Percentiles rank a stretch among this genome's conserved stretches.
Conservation (phyloP, 2,113 vertebrate genomes). For the Ailurus styani region DNA sequence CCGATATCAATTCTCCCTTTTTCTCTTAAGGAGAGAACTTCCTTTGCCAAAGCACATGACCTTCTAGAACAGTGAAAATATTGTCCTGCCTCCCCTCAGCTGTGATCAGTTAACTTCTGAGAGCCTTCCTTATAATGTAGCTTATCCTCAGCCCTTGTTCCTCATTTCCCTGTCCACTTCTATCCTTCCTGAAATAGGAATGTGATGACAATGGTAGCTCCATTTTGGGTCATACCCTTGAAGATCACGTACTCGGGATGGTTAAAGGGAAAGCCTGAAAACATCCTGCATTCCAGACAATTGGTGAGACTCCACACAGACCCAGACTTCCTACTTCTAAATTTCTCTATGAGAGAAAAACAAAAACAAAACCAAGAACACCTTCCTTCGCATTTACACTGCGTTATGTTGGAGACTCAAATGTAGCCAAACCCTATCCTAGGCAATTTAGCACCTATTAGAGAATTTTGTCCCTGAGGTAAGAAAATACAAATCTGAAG, state of each 20-base stretch:
- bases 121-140: background rate
- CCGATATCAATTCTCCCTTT: background rate
- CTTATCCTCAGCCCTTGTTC: background rate
- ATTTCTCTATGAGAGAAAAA: background rate
- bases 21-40: background rate
- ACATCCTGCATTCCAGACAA: background rate
- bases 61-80: background rate
- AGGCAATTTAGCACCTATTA: background rate
- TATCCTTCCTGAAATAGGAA: background rate
- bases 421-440: background rate
- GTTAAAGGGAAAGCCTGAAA: background rate
- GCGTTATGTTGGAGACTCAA: background rate
- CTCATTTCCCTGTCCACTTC: background rate
- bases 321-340: background rate
- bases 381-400: background rate
- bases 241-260: rapidly evolving
- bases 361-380: background rate
- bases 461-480: background rate
- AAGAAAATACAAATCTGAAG: background rate
- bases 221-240: background rate
- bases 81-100: background rate
- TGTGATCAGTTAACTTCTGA: background rate
- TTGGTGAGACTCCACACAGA: background rate
- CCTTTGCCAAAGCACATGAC: background rate
- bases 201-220: background rate